These are phyloP conservation scores for Isurus oxyrinchus DNA, from an alignment of 2,113 vertebrate genomes.

Conservation along the genomic window DNA sequence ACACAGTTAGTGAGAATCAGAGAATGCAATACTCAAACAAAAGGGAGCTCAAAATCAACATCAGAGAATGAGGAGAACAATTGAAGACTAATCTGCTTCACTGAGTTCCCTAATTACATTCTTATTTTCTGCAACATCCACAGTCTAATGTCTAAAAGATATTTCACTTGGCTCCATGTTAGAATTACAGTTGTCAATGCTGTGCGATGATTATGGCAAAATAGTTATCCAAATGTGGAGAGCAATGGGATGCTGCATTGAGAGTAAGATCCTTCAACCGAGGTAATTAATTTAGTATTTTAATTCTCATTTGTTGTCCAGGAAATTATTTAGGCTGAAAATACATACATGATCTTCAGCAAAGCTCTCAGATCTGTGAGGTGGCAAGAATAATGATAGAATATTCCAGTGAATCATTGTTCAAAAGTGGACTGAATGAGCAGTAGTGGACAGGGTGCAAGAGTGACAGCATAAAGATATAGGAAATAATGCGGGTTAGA, in stretches of 20 bases:
- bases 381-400: background rate
- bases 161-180: background rate
- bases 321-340: background rate
- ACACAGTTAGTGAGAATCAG: background rate
- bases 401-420: background rate
- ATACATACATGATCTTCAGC: background rate
- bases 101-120: background rate
- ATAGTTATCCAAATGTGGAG: background rate
- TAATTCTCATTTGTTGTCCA: background rate
- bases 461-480: background rate
- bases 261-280: background rate
- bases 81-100: background rate
- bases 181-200: background rate
- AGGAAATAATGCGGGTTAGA: too few species aligned
- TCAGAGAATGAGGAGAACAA: background rate
- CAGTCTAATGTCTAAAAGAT: background rate
- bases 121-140: background rate
- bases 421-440: background rate
- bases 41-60: background rate
- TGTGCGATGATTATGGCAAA: background rate
- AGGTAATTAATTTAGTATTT: background rate
- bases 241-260: background rate
- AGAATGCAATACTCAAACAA: background rate
- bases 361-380: background rate
- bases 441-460: background rate